phyloP scores from a whole-genome alignment of 2,113 vertebrate genomes.

The Vulpes vulpes region DNA sequence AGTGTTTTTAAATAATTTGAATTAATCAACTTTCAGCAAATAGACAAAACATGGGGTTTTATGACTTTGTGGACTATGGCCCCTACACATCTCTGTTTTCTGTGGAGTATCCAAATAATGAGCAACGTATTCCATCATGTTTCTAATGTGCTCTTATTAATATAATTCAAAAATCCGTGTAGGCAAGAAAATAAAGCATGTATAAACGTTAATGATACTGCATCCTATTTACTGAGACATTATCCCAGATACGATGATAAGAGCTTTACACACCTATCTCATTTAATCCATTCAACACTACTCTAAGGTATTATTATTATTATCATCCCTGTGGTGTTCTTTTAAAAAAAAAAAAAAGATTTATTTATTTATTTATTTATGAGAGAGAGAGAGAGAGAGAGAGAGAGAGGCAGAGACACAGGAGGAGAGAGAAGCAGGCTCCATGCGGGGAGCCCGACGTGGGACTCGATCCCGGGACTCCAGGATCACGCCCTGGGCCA shows the following conservation, averaged over 20 bases:
- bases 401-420: too few relatives aligned
- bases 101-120: not conserved
- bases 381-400: too few relatives aligned
- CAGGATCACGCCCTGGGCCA: too few relatives aligned
- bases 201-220: not conserved
- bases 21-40: conserved; percentile 4
- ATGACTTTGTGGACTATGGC: not conserved
- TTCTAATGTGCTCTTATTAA: not conserved
- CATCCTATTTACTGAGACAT: not conserved
- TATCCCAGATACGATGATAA: not conserved
- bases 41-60: conserved; percentile 8
- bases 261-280: not conserved
- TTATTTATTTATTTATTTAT: too few relatives aligned
- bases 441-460: too few relatives aligned
- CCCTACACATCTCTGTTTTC: not conserved
- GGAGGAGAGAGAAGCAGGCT: too few relatives aligned
- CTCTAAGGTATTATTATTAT: not conserved
- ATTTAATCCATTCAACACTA: not conserved
- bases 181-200: not conserved
- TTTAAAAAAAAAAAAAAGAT: too few relatives aligned
- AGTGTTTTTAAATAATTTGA: conserved; percentile 39
- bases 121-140: not conserved
- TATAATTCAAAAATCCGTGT: not conserved
- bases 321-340: too few relatives aligned
- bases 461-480: too few relatives aligned